A percentile compares a stretch with the other conserved stretches of the same genome.
Evolutionary conservation across 2,888 invertebrate genomes (phyloP).

Genomic region (Clitarchus hookeri): DNA sequence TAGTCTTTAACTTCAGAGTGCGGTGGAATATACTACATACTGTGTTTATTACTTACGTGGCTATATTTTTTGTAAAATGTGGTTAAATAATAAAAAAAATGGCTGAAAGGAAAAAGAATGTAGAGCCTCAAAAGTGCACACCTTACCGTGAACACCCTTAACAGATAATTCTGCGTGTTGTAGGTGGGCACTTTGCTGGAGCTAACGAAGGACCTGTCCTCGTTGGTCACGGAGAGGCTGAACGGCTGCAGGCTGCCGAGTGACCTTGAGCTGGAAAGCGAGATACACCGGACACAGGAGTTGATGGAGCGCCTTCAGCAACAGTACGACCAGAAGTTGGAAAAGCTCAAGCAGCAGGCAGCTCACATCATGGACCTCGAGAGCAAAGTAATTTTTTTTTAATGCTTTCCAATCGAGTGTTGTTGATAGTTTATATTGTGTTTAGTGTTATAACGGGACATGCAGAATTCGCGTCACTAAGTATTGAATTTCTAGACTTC

Average conservation of each 20-base stretch:
- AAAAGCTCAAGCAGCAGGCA: conserved; percentile 79
- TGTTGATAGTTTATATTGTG: neutral
- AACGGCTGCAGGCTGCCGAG: conserved; percentile 69
- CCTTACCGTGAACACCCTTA: too few species aligned
- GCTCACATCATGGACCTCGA: conserved; percentile 80
- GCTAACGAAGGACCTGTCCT: conserved; percentile 75
- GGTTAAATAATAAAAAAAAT: too few species aligned
- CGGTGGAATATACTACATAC: too few species aligned
- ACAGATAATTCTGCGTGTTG: conserved; percentile 33
- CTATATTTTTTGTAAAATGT: too few species aligned
- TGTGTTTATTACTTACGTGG: too few species aligned
- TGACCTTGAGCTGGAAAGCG: conserved; percentile 49
- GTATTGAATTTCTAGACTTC: too few species aligned
- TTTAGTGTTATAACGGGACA: too few species aligned
- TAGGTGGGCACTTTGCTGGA: conserved; percentile 66
- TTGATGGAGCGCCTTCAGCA: conserved; percentile 70
- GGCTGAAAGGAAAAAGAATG: too few species aligned
- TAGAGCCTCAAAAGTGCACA: too few species aligned
- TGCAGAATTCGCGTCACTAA: too few species aligned
- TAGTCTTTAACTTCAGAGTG: too few species aligned
- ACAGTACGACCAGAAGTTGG: conserved; percentile 74
- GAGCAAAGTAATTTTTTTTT: conserved; percentile 64
- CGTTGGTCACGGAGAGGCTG: conserved; percentile 60
- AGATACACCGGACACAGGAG: conserved; percentile 54
- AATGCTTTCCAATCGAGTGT: neutral